Evolutionary conservation across 1,140 invertebrate genomes (phyloP), one percentile per base, ranked within the genome.

Genomic region (Dreissena polymorpha): DNA sequence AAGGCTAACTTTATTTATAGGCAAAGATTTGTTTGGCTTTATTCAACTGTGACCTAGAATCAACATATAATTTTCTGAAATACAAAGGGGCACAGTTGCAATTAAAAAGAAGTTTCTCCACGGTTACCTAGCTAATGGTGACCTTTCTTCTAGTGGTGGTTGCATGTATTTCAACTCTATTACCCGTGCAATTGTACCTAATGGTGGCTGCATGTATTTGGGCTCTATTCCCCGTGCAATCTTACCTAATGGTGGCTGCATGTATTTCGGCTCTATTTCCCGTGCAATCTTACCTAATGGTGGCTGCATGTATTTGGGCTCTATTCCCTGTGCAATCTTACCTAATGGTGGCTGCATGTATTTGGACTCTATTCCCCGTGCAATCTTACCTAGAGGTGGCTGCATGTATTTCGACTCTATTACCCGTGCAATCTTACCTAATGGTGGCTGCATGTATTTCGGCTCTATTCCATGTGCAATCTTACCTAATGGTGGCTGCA

Each of bases 281-380:
- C 96, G 95, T 10, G 95, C 95, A n/a, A 99, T 93, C 91, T 98
- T n/a, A n/a, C n/a, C n/a, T n/a, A n/a, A n/a, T 10, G 97, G 97
- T 86, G 95, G 94, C 86, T 96, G 95, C 55, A 98, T 92, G 92
- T 96, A 98, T 88, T 96, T 97, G 10, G 94, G 93, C 85, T 97
- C 96, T 29, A 99, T 94, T 18, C 95, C 95, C 88, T 96, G 95
- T 10, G 95, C 95, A n/a, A 99, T 93, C 91, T 98, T n/a, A n/a
- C n/a, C n/a, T n/a, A n/a, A n/a, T 10, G 97, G 97, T 86, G 95
- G 94, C 86, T 96, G 95, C 55, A 98, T 92, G 92, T 96, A 98
- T 88, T 96, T 97, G 10, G 94, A 93, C 85, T 97, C 96, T 29
- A 99, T 94, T 18, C 95, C 95, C 88, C 96, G 95, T 10, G 95